phyloP scores from a whole-genome alignment of 2,888 invertebrate genomes.

The Harpagoxenus sublaevis region DNA sequence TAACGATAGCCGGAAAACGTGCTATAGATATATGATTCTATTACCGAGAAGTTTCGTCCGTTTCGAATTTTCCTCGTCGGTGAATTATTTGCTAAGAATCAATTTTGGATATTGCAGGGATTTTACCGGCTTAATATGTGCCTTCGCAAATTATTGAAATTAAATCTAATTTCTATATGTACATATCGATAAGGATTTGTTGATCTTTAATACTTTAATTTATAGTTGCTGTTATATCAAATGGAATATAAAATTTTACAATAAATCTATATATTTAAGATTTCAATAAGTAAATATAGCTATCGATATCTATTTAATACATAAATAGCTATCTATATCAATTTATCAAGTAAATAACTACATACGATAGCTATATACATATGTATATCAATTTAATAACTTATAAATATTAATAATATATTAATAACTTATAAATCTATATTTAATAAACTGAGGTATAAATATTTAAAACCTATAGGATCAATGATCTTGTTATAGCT shows the following conservation, averaged over 20 bases:
- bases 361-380: background rate
- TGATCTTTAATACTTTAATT: constrained; percentile 1
- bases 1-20: constrained; percentile 24
- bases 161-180: background rate
- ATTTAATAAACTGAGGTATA: background rate
- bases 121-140: background rate
- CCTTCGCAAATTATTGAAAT: background rate
- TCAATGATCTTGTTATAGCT: background rate
- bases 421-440: background rate
- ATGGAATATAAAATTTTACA: background rate
- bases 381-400: background rate
- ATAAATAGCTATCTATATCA: background rate
- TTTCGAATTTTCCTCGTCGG: background rate
- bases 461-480: background rate
- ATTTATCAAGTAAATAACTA: background rate
- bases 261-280: constrained; percentile 8
- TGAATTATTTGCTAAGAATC: background rate
- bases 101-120: background rate
- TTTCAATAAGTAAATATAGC: background rate
- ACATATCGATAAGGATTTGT: constrained; percentile 1
- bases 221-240: background rate
- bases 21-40: background rate
- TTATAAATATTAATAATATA: background rate
- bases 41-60: constrained; percentile 13
- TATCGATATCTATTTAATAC: background rate